Evolutionary conservation across 2,113 vertebrate species (phyloP), one percentile per base, ranked within the genome.

Genomic region (Isurus oxyrinchus): DNA sequence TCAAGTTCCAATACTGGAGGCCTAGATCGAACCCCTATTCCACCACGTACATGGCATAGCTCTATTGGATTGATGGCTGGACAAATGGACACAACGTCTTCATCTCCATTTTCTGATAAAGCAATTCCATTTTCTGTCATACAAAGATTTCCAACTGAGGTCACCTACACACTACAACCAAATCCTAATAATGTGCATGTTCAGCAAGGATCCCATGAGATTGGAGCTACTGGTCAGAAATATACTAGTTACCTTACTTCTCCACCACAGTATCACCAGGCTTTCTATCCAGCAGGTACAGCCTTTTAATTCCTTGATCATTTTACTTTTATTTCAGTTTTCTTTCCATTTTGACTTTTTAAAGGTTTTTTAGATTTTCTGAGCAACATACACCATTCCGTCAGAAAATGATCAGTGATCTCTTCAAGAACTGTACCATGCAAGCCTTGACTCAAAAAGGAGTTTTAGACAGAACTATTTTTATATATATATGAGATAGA

Each of bases 271-370:
- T 98, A 97, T 97, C 97, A 97, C 0, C 97, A 97, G 96, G 97
- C 96, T 97, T 97, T 96, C 97, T 98, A 97, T 96, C 96, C 97
- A 81, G 86, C 98, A 98, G 97, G 98, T 98, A 97, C 96, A 97
- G 40, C 19, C 5, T 95, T 72, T 91, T 72, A 55, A 72, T 72
- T 59, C 40, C 2, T 79, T 44, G 5, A n/a, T 96, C 61, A 16
- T 40, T 86, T 96, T 63, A 59, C 27, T 96, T 96, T 94, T 16
- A 94, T 94, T 94, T 94, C 3, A 84, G 27, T 21, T 66, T 63
- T 63, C 35, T 40, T 13, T 94, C 55, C 66, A 95, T 35, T 31
- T 63, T 55, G 13, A 53, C 53, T 49, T 44, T 57, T 61, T 49
- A 23, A 69, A 53, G 53, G 4, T 95, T 69, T 44, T 95, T 72